Evolutionary conservation across 1,140 invertebrate genomes (phyloP).

Genomic region (Hypsibius dujardini): DNA sequence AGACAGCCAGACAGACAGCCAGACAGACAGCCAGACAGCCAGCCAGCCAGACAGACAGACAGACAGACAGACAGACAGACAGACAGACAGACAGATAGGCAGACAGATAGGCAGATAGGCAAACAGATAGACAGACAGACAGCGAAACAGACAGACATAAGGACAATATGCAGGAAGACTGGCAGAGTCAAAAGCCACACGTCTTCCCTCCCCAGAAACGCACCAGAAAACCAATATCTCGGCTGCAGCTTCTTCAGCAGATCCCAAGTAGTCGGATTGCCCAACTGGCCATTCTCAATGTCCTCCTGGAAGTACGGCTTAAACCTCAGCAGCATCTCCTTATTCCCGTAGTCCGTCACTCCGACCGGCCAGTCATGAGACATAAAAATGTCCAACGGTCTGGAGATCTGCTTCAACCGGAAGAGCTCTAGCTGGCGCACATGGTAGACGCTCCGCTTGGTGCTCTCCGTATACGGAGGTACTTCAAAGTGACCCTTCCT

Average conservation of each 20-base stretch:
- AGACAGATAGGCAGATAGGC: too few relatives aligned
- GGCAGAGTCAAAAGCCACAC: too few relatives aligned
- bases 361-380: conserved; percentile 93
- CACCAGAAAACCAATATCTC: conserved; percentile 70
- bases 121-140: too few relatives aligned
- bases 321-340: conserved; percentile 48
- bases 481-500: conserved; percentile 67
- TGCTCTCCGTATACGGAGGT: conserved; percentile 57
- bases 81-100: too few relatives aligned
- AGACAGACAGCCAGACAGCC: too few relatives aligned
- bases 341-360: conserved; percentile 68
- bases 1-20: too few relatives aligned
- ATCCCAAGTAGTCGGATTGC: conserved; percentile 62
- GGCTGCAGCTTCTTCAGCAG: conserved; percentile 60
- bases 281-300: conserved; percentile 56
- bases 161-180: too few relatives aligned
- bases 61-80: too few relatives aligned
- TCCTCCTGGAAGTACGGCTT: conserved; percentile 75
- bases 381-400: conserved; percentile 66
- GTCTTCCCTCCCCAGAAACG: background rate
- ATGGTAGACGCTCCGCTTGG: conserved; percentile 76
- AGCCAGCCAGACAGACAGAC: too few relatives aligned
- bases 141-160: too few relatives aligned
- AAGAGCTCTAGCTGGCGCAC: conserved; percentile 76
- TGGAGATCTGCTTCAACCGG: conserved; percentile 46